A percentile compares a stretch with the other conserved stretches of the same genome.
Evolutionary conservation across 2,113 vertebrate genomes (phyloP).

Genomic region (Platysternon megacephalum): DNA sequence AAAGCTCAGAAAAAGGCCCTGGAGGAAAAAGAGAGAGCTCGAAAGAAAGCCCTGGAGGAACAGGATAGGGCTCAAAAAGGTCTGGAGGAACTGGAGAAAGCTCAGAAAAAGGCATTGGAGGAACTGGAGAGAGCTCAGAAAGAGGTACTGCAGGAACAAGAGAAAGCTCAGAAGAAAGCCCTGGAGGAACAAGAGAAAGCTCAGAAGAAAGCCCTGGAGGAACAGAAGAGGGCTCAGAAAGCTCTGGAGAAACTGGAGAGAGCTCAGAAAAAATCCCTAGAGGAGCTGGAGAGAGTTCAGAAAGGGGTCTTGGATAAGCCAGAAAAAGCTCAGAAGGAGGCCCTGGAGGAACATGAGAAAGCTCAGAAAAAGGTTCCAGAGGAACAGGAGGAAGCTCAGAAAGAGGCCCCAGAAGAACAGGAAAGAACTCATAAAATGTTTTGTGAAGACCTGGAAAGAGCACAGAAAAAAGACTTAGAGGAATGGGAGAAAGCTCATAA

Average conservation of each 20-base stretch:
- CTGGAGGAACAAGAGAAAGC: rapidly evolving
- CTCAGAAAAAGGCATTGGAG: neutral
- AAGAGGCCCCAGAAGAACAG: rapidly evolving
- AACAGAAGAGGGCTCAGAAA: neutral
- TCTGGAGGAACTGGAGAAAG: neutral
- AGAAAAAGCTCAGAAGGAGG: neutral
- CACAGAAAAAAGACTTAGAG: neutral
- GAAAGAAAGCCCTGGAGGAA: neutral
- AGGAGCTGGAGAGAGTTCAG: neutral
- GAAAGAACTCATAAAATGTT: neutral
- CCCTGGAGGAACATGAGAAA: neutral
- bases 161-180: neutral
- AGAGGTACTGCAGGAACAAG: neutral
- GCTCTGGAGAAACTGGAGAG: neutral
- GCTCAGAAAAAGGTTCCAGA: neutral
- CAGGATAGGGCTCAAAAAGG: neutral
- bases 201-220: neutral
- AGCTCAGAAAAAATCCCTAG: neutral
- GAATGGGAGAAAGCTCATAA: neutral
- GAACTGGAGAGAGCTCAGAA: neutral
- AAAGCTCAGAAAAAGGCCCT: neutral
- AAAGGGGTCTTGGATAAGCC: neutral
- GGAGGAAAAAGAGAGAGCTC: neutral
- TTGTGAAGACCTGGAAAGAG: slow-evolving; percentile 1
- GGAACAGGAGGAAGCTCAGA: neutral